Conservation (phyloP, 2,797 vertebrate species). For the Enteromius paludinosus region DNA sequence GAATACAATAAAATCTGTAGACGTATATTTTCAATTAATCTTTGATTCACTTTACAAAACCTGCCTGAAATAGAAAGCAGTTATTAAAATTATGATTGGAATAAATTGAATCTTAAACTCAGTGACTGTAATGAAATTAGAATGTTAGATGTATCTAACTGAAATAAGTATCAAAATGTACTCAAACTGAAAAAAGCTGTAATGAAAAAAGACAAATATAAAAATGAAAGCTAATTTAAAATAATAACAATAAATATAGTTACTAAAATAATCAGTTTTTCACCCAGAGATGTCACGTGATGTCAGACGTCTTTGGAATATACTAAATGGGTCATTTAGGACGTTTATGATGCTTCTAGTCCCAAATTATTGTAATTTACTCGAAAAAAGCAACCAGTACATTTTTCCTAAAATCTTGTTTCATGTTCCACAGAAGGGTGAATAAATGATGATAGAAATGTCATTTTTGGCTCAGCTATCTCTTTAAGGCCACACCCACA, state of each 20-base stretch:
- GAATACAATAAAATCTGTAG: background rate
- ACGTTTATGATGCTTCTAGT: background rate
- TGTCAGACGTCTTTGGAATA: background rate
- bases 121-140: background rate
- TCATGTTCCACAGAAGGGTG: background rate
- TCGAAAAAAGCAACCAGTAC: background rate
- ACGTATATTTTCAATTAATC: background rate
- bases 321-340: background rate
- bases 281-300: background rate
- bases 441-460: background rate
- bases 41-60: background rate
- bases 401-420: background rate
- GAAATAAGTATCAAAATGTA: background rate
- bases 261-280: background rate
- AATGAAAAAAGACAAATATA: background rate
- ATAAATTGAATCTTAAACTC: background rate
- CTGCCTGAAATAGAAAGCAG: background rate
- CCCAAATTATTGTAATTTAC: background rate
- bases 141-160: background rate
- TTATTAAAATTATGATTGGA: background rate
- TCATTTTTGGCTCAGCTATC: background rate
- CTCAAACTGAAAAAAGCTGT: no score
- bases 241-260: background rate
- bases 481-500: slow-evolving; percentile 13
- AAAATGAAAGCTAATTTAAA: background rate